Evolutionary conservation across 2,113 vertebrate genomes (phyloP).

Genomic region (Cygnus atratus): DNA sequence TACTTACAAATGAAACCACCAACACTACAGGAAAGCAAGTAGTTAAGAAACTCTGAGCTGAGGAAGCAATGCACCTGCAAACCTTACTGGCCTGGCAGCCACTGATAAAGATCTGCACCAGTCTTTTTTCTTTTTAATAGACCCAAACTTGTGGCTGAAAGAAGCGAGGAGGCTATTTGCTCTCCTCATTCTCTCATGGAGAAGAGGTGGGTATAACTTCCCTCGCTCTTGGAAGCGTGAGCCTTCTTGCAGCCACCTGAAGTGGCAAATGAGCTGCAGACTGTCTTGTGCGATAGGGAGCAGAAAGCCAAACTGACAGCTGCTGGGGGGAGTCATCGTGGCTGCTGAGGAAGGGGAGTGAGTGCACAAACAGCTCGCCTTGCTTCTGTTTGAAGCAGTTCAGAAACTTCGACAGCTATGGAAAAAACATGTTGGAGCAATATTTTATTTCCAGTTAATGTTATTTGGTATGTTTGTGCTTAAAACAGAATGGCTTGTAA

Average conservation of each 20-base stretch:
- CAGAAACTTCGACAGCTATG: not conserved
- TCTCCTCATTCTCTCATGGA: not conserved
- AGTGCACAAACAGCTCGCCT: fast-evolving
- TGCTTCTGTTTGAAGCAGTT: not conserved
- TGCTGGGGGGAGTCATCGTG: not conserved
- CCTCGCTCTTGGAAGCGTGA: not conserved
- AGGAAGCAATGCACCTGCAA: not conserved
- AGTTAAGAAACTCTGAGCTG: not conserved
- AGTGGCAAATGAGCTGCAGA: not conserved
- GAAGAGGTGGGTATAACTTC: not conserved
- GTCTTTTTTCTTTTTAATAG: not conserved
- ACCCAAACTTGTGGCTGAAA: not conserved
- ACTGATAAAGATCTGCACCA: not conserved
- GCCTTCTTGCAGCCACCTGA: not conserved
- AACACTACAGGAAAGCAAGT: not conserved
- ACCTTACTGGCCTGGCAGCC: not conserved
- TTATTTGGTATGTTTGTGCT: not conserved
- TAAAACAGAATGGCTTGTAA: not conserved
- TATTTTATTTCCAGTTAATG: not conserved
- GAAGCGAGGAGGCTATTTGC: not conserved
- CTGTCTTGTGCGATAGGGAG: not conserved
- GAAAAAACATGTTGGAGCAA: not conserved
- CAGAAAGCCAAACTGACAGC: not conserved
- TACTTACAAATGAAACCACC: not conserved
- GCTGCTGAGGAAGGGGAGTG: not conserved